A percentile compares a stretch with the other conserved stretches of the same genome.
phyloP scores from a whole-genome alignment of 2,888 invertebrate species.

The Opisthograptis luteolata region DNA sequence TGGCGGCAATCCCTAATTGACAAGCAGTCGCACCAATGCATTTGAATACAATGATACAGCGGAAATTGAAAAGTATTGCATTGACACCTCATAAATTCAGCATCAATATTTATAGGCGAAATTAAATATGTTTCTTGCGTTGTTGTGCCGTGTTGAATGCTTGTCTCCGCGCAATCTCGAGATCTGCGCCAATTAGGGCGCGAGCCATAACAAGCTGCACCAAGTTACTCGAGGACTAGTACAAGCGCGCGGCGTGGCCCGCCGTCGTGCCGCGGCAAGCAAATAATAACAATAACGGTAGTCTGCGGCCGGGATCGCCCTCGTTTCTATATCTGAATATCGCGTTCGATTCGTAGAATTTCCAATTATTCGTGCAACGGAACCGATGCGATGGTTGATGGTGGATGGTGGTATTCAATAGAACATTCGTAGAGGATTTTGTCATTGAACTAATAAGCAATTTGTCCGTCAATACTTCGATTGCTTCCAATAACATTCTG shows the following conservation, averaged over 20 bases:
- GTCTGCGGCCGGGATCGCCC: constrained; percentile 46
- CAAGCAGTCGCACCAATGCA: constrained; percentile 25
- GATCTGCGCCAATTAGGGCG: constrained; percentile 39
- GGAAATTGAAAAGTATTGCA: constrained; percentile 28
- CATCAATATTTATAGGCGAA: constrained; percentile 20
- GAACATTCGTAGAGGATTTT: too few species aligned
- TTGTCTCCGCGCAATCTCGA: constrained; percentile 33
- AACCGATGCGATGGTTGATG: constrained; percentile 14
- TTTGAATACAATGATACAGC: constrained; percentile 36
- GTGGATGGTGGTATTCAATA: too few species aligned
- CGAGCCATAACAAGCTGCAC: constrained; percentile 27
- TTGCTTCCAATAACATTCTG: too few species aligned
- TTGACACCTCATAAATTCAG: constrained; percentile 34
- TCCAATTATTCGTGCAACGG: constrained; percentile 35
- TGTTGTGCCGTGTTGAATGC: constrained; percentile 24
- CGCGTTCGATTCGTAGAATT: constrained; percentile 40
- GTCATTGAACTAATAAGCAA: too few species aligned
- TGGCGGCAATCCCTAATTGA: constrained; percentile 34
- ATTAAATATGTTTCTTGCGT: constrained; percentile 19
- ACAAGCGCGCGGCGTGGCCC: constrained; percentile 19
- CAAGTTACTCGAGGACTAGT: too few species aligned
- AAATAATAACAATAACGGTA: constrained; percentile 61
- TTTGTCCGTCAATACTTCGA: too few species aligned
- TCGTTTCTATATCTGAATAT: constrained; percentile 51
- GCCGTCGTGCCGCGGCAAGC: constrained; percentile 34